Evolutionary conservation across 2,797 vertebrate species (phyloP), one percentile per base, ranked within the genome.

Genomic region (Distichodus sexfasciatus): DNA sequence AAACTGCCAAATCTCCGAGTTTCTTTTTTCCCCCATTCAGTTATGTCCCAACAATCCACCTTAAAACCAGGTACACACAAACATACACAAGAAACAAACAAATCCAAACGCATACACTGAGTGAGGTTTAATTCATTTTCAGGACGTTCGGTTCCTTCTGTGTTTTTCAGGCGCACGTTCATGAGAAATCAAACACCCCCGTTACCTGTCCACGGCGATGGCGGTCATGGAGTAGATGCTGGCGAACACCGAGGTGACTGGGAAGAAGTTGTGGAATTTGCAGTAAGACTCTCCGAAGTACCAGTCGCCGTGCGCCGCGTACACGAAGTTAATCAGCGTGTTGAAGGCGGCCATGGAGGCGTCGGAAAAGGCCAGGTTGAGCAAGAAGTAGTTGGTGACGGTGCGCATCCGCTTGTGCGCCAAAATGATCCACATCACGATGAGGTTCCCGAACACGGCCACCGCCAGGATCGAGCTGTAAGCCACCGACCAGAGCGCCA

Each of bases 151-250:
- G n/a, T n/a, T n/a, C n/a, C n/a, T n/a, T n/a, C n/a, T n/a, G n/a
- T n/a, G n/a, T n/a, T n/a, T n/a, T n/a, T n/a, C n/a, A n/a, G n/a
- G n/a, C n/a, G n/a, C n/a, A n/a, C n/a, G n/a, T 19, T 3, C 17
- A 19, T 29, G 2, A 41, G 29, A 8, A 63, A 12, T 17, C 36
- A 23, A 3, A 9, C 3, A 6, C 17, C 12, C 9, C 62, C 36
- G 92, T 88, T 88, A 99, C 97, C 97, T 95, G 93, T 98, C 96
- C 77, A 98, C 94, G 3, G 97, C 94, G 40, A 99, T 98, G 0
- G 96, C 97, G 3, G 95, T 96, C 97, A 99, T 99, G 68, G 96
- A 99, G 84, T 98, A 98, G 90, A 99, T 99, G 91, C 97, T 98
- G 62, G 96, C 95, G 36, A 99, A 99, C 77, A 98, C 93, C 0